These are phyloP conservation scores for Oegoconia quadripuncta DNA, from an alignment of 2,888 invertebrate species.

Conservation along the genomic window DNA sequence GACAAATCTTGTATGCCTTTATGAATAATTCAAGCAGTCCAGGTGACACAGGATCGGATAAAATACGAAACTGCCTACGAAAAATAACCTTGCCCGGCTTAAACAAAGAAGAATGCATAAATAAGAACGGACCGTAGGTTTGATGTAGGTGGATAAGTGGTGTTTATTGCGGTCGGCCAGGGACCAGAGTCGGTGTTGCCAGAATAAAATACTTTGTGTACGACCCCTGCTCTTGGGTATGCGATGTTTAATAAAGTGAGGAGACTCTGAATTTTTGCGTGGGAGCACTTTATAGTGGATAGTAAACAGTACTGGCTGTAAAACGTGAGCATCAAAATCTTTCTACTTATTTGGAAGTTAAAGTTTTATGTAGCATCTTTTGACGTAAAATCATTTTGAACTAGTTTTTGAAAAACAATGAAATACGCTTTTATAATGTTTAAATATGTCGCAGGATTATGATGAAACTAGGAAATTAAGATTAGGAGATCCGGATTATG, in stretches of 20 bases:
- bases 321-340: too few species aligned
- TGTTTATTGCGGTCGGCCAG: conserved; percentile 45
- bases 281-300: conserved; percentile 9
- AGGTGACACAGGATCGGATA: conserved; percentile 43
- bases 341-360: too few species aligned
- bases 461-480: too few species aligned
- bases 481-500: too few species aligned
- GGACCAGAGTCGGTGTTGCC: conserved; percentile 33
- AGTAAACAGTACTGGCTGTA: conserved; percentile 8
- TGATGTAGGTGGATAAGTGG: conserved; percentile 42
- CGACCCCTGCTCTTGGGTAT: conserved; percentile 16
- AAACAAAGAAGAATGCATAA: conserved; percentile 31
- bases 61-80: conserved; percentile 28
- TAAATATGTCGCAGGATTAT: too few species aligned
- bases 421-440: too few species aligned
- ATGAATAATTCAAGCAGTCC: conserved; percentile 44
- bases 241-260: conserved; percentile 39
- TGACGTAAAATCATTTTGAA: too few species aligned
- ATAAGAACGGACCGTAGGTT: conserved; percentile 33
- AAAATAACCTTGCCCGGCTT: conserved; percentile 23
- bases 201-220: conserved; percentile 46
- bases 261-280: conserved; percentile 29
- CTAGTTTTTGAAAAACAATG: too few species aligned
- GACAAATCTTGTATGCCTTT: conserved; percentile 33
- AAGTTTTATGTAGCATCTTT: neutral